These are phyloP conservation scores for Mya arenaria DNA, from an alignment of 1,140 invertebrate species.

Conservation along the genomic window DNA sequence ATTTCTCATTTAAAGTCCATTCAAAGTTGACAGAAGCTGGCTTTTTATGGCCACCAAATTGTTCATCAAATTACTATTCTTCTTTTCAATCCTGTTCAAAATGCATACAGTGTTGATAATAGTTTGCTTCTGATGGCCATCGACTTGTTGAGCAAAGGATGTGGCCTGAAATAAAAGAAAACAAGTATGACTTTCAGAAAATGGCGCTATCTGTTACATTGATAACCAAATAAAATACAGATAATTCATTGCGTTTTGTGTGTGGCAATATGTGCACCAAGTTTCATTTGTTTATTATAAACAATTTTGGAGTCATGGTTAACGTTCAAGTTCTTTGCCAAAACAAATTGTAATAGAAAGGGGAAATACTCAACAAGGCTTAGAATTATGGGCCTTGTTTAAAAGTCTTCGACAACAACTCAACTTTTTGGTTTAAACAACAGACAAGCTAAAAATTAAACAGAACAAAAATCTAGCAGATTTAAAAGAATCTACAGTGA, in stretches of 20 bases:
- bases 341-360: not conserved
- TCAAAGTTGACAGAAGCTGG: too few relatives aligned
- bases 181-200: not conserved
- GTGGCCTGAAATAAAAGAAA: constrained; percentile 62
- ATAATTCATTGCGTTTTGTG: not conserved
- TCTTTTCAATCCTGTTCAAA: too few relatives aligned
- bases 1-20: too few relatives aligned
- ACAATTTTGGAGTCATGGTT: not conserved
- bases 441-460: too few relatives aligned
- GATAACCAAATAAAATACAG: not conserved
- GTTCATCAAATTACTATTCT: too few relatives aligned
- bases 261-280: not conserved
- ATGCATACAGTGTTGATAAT: constrained; percentile 64
- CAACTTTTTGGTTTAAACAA: too few relatives aligned
- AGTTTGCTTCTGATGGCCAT: constrained; percentile 54
- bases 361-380: too few relatives aligned
- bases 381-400: too few relatives aligned
- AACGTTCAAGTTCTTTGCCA: not conserved
- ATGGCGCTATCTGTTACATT: not conserved
- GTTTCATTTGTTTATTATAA: not conserved
- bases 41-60: too few relatives aligned
- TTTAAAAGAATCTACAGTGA: too few relatives aligned
- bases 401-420: too few relatives aligned
- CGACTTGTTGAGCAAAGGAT: constrained; percentile 60
- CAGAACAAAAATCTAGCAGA: too few relatives aligned